phyloP scores from a whole-genome alignment of 2,888 invertebrate genomes.

The Eupithecia centaureata region DNA sequence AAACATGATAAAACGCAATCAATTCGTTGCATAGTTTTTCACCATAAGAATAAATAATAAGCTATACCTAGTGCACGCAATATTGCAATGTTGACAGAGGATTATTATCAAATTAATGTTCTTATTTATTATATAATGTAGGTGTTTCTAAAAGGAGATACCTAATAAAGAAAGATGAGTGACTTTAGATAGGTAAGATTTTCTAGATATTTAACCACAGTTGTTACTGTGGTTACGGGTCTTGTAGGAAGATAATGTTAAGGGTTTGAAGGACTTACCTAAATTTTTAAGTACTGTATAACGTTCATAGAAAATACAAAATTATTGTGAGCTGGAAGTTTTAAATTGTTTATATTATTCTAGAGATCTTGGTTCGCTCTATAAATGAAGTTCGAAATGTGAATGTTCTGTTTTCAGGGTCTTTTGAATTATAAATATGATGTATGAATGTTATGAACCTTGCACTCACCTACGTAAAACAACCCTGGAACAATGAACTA shows the following conservation, averaged over 20 bases:
- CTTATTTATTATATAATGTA: too few species aligned
- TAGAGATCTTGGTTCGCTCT: neutral
- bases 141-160: too few species aligned
- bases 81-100: neutral
- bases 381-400: neutral
- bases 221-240: too few species aligned
- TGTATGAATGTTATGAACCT: neutral
- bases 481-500: neutral
- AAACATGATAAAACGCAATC: neutral
- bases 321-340: too few species aligned
- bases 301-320: too few species aligned
- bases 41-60: too few species aligned
- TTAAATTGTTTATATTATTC: too few species aligned
- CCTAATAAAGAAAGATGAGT: too few species aligned
- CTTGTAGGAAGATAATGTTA: neutral
- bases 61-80: neutral
- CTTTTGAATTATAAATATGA: neutral
- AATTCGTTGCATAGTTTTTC: neutral
- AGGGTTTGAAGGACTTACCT: neutral
- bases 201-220: too few species aligned
- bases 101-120: neutral
- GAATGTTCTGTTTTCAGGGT: slow-evolving; percentile 4
- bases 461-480: neutral
- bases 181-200: too few species aligned
- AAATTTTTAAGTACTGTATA: too few species aligned